phyloP scores from a whole-genome alignment of 2,797 vertebrate genomes.

The Chloroceryle inda region DNA sequence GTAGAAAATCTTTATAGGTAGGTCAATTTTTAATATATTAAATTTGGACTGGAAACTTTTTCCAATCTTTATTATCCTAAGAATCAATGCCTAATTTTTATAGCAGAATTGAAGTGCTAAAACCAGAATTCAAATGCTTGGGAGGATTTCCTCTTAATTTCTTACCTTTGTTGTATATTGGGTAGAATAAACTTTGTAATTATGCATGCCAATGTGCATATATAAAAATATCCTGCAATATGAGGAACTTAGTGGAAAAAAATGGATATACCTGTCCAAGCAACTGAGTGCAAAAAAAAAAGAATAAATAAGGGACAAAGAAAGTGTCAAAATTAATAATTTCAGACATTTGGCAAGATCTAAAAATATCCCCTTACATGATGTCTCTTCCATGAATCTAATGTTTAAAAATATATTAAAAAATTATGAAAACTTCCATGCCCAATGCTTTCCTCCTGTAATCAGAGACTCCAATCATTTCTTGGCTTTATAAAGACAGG shows the following conservation, averaged over 20 bases:
- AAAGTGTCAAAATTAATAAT: not conserved
- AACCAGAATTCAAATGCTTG: slow-evolving; percentile 15
- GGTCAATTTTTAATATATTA: slow-evolving; percentile 41
- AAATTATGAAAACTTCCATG: not conserved
- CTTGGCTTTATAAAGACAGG: not conserved
- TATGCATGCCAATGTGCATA: slow-evolving; percentile 34
- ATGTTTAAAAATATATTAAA: not conserved
- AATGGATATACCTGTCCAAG: slow-evolving; percentile 28
- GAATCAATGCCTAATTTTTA: slow-evolving; percentile 37
- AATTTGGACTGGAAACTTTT: slow-evolving; percentile 38
- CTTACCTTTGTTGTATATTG: slow-evolving; percentile 41
- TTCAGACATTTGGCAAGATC: slow-evolving; percentile 4
- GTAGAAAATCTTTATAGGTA: slow-evolving; percentile 67
- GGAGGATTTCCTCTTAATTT: slow-evolving; percentile 11
- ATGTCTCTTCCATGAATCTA: not conserved
- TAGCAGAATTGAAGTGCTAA: slow-evolving; percentile 27
- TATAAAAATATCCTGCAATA: slow-evolving; percentile 2
- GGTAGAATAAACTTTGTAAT: slow-evolving; percentile 43
- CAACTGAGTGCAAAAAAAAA: not conserved
- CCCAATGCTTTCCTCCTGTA: not conserved
- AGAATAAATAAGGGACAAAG: accelerated
- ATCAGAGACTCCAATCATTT: not conserved
- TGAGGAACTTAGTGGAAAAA: slow-evolving; percentile 47
- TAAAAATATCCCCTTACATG: not conserved
- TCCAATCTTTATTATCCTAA: slow-evolving; percentile 36